Conservation (phyloP, 2,113 vertebrate genomes). For the Dissostichus mawsoni region DNA sequence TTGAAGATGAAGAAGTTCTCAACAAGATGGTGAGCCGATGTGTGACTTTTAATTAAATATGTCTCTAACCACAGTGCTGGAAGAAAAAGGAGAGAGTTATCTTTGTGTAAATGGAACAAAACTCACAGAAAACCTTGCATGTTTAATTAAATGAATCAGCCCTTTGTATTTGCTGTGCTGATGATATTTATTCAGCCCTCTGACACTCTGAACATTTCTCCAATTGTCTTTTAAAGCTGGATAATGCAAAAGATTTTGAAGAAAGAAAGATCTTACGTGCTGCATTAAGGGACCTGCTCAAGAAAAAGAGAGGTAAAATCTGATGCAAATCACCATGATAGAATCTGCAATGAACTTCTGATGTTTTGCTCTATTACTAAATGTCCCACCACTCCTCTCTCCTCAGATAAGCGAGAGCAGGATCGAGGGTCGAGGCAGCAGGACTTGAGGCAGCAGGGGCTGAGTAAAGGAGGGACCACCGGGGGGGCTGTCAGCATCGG, state of each 20-base stretch:
- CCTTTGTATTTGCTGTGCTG: neutral
- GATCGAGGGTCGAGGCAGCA: slow-evolving; percentile 89
- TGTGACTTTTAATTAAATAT: neutral
- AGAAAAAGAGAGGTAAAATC: slow-evolving; percentile 91
- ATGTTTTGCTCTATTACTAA: neutral
- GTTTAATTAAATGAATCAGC: neutral
- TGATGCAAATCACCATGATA: neutral
- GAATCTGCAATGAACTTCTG: neutral
- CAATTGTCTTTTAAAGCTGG: slow-evolving; percentile 84
- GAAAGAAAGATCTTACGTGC: slow-evolving; percentile 91
- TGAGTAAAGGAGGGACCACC: slow-evolving; percentile 56
- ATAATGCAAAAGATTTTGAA: slow-evolving; percentile 89
- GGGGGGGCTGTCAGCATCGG: slow-evolving; percentile 37
- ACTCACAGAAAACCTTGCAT: neutral
- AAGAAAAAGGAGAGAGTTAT: neutral
- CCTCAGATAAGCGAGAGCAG: slow-evolving; percentile 91
- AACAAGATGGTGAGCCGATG: slow-evolving; percentile 92
- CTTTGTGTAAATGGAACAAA: neutral
- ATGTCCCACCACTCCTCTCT: neutral
- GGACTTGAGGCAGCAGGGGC: slow-evolving; percentile 78
- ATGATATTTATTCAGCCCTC: neutral
- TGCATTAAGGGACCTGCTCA: slow-evolving; percentile 92
- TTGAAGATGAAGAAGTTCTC: slow-evolving; percentile 93
- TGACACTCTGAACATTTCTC: neutral
- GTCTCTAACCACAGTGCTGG: neutral